Percentiles rank a stretch among this genome's conserved stretches.
phyloP scores from a whole-genome alignment of 2,113 vertebrate species.

The Proterorhinus semilunaris region DNA sequence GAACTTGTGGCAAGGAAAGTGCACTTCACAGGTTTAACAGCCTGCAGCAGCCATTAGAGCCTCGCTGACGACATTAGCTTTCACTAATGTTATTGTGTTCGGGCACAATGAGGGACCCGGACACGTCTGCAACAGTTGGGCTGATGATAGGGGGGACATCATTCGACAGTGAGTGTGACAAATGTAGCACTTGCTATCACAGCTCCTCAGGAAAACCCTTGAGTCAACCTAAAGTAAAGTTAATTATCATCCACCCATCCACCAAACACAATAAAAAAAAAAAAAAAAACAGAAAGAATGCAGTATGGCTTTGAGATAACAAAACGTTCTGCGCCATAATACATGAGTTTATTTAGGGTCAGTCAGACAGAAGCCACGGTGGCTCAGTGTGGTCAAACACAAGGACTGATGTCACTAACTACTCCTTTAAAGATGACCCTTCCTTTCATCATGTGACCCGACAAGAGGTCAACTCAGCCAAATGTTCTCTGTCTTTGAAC shows the following conservation, averaged over 20 bases:
- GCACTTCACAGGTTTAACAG: conserved; percentile 70
- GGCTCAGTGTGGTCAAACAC: too few species aligned
- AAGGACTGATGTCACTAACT: neutral
- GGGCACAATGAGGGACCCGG: neutral
- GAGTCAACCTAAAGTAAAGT: too few species aligned
- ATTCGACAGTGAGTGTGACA: too few species aligned
- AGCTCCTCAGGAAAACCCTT: too few species aligned
- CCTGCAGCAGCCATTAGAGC: conserved; percentile 32
- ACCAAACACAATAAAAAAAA: neutral
- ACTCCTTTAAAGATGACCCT: neutral
- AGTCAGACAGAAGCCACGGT: too few species aligned
- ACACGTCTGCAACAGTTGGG: neutral
- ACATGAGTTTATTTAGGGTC: too few species aligned
- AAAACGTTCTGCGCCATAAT: neutral
- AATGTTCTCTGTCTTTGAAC: neutral
- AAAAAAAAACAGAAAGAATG: neutral
- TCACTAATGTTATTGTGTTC: conserved; percentile 8
- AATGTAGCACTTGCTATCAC: too few species aligned
- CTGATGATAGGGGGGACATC: neutral
- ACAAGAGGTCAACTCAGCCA: neutral
- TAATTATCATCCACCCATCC: too few species aligned
- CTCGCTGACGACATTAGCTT: conserved; percentile 8
- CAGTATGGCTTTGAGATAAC: neutral
- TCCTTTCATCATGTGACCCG: neutral
- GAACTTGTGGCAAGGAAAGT: conserved; percentile 67